Evolutionary conservation across 2,888 invertebrate species (phyloP), one percentile per base, ranked within the genome.

Genomic region (Priocnemis perturbator): DNA sequence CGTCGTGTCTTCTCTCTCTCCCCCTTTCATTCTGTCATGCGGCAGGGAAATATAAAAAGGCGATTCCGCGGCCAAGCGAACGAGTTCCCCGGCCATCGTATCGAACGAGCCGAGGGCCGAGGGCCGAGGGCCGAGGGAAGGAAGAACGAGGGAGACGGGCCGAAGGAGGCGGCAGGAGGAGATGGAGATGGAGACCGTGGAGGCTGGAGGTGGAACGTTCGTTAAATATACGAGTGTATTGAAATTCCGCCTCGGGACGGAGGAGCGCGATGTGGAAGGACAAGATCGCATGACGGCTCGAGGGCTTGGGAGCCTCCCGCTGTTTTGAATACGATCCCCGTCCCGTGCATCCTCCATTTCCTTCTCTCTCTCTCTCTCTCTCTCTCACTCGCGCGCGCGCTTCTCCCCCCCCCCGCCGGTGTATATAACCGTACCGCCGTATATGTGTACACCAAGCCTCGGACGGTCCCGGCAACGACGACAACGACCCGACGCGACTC

Each of bases 201-300:
- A 44, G 20, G 45, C 37, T 37, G 50, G 62, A 55, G 44, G 45
- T 4, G 64, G 64, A 67, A 84, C 85, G 85, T 86, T 86, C 83
- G 86, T 86, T 86, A 85, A 86, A 86, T 86, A 86, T 86, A 86
- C 83, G 85, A 85, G 85, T 85, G 85, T 85, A 86, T 86, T 85
- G 85, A 86, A 86, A 86, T 85, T 86, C 83, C 79, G 78, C 79
- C 78, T 81, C 78, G 83, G 81, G 80, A 81, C 82, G 78, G 81
- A 71, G 73, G 64, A 74, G 75, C 79, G 81, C 84, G 83, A 84
- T 82, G 86, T 85, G 84, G 83, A 85, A 85, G 85, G 86, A 86
- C 83, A 84, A 81, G 85, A 86, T 85, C 80, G 83, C 82, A 84
- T 86, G 85, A 86, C 82, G 83, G 83, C 83, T 80, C 79, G 76